Conservation (phyloP, 2,113 vertebrate genomes). For the Neolamprologus caudopunctatus region DNA sequence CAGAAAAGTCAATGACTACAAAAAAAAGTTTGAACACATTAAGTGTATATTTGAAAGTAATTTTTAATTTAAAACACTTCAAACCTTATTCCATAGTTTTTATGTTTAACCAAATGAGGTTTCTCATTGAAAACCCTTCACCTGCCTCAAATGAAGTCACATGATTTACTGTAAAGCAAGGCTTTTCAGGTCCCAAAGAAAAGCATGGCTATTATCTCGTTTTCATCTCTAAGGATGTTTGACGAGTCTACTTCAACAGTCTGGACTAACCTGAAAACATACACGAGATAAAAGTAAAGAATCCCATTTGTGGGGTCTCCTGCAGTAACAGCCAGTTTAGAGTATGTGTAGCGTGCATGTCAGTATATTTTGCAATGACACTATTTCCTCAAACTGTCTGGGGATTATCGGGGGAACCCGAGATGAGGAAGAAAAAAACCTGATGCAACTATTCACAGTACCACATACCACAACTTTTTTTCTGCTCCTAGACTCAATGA, state of each 20-base stretch:
- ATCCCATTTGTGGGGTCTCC: background rate
- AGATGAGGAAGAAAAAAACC: background rate
- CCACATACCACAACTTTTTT: background rate
- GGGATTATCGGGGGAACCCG: background rate
- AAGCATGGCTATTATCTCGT: background rate
- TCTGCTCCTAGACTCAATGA: background rate
- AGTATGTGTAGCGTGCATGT: background rate
- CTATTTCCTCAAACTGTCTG: background rate
- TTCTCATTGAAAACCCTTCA: background rate
- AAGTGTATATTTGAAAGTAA: background rate
- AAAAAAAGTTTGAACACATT: background rate
- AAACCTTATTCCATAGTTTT: background rate
- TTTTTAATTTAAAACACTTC: background rate
- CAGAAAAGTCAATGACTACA: background rate
- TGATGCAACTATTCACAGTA: background rate
- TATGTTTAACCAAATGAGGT: background rate
- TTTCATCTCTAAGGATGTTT: background rate
- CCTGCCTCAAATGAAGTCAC: background rate
- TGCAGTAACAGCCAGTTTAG: background rate
- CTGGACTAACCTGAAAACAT: background rate
- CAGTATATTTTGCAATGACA: background rate
- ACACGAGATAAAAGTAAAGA: background rate
- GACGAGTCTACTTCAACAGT: background rate
- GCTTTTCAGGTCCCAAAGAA: background rate
- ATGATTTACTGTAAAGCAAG: background rate